Base-by-base conservation (phyloP, 2,113 vertebrate species). In the Leptobrachium ailaonicum region DNA sequence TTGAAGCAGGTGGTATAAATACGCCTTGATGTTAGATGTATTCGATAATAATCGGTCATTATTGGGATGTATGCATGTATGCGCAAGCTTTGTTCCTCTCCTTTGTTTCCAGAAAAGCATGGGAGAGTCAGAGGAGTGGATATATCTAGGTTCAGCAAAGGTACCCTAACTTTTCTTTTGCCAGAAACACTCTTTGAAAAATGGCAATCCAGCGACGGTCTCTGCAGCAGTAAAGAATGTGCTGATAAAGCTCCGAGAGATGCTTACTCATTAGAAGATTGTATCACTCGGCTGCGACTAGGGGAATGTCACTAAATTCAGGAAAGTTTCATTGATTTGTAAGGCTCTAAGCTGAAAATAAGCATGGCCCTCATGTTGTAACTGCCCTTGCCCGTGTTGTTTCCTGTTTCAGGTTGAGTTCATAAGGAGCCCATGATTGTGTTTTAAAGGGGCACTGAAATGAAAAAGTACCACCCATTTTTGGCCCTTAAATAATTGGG, bases 1-100 rank as follows among this genome's bases (percentile, higher is more conserved):
- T 66, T 62, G 72, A 75, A 44, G 79, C 66, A 44, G 64, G 64
- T 69, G 71, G 71, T 75, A 81, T 81, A 75, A 81, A 81, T 81
- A 81, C 45, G 64, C 43, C 71, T 60, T 69, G 50, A 44, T 75
- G 67, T 69, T 45, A 75, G 53, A 75, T 81, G 54, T 47, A 62
- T 60, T 11, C 12, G 79, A 81, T 75, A 75, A 56, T 81, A 69
- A 69, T 81, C 63, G 74, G 71, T 81, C 56, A 69, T 75, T 81
- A 75, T 81, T 81, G 53, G 74, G 71, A 80, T 74, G 9, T 40
- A 42, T 69, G 53, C 9, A 80, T 74, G 6, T 40, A 42, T 69
- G 53, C 9, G 62, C 3, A 70, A n/a, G 53, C 75, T 44, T 58
- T 40, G 66, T 63, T 60, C 71, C 70, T 45, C 13, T 63, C 43